Percentiles rank a stretch among this genome's conserved stretches.
These are phyloP conservation scores for Dipodomys spectabilis DNA, from an alignment of 2,113 vertebrate species.

Conservation along the genomic window DNA sequence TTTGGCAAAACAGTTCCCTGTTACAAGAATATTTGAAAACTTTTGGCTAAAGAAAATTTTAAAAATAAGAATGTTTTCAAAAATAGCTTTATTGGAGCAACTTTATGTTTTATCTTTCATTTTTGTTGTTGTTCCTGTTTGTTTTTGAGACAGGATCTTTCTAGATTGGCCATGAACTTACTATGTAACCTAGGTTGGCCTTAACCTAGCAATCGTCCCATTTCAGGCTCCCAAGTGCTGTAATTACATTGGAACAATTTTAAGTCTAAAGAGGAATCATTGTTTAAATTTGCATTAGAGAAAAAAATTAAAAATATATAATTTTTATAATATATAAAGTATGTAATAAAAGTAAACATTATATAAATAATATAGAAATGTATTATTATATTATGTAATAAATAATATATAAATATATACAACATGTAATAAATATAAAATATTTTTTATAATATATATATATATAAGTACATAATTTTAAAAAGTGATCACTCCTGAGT, in stretches of 20 bases:
- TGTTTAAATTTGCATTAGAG: constrained; percentile 25
- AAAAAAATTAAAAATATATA: not conserved
- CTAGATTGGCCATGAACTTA: too few species aligned
- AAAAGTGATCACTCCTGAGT: not conserved
- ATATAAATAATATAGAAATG: too few species aligned
- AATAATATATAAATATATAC: too few species aligned
- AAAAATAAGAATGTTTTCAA: not conserved
- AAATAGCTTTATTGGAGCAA: not conserved
- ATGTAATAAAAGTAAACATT: too few species aligned
- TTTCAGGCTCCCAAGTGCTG: too few species aligned
- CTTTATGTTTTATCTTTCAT: not conserved
- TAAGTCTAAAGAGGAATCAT: constrained; percentile 24
- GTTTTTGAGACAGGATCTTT: not conserved
- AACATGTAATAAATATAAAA: too few species aligned
- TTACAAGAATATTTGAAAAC: not conserved
- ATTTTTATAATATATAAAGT: too few species aligned
- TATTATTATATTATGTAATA: too few species aligned
- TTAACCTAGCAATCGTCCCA: too few species aligned
- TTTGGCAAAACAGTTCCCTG: not conserved
- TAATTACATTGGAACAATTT: not conserved
- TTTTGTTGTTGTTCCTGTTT: not conserved
- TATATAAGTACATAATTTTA: not conserved
- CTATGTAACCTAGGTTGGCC: not conserved
- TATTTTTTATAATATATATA: not conserved
- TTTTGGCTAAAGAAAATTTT: not conserved